Evolutionary conservation across 2,113 vertebrate genomes (phyloP).

Genomic region (Penelope pileata): DNA sequence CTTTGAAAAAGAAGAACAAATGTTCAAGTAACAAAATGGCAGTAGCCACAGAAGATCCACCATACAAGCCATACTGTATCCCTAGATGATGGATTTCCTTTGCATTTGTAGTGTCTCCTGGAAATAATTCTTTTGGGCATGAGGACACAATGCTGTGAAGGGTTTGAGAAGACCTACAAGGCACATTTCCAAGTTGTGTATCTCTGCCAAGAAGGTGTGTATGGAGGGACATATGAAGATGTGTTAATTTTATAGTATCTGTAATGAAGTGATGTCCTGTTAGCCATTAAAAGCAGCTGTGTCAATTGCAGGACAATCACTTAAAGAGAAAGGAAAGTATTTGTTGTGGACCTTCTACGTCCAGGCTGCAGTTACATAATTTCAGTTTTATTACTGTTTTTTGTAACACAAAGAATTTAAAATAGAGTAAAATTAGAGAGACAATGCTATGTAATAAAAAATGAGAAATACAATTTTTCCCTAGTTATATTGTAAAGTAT

Average conservation of each 20-base stretch:
- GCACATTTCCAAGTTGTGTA: not conserved
- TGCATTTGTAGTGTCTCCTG: not conserved
- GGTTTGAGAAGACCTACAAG: not conserved
- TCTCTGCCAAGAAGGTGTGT: not conserved
- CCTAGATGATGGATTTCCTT: not conserved
- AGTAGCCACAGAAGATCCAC: not conserved
- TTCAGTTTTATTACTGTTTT: not conserved
- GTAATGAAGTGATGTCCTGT: not conserved
- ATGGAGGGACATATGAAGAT: rapidly evolving
- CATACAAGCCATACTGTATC: not conserved
- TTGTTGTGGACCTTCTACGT: not conserved
- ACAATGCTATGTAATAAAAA: not conserved
- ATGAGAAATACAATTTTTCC: not conserved
- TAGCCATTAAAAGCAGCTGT: not conserved
- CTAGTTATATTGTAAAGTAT: not conserved
- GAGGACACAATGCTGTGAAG: not conserved
- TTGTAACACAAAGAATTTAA: not conserved
- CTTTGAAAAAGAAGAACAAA: not conserved
- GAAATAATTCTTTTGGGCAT: not conserved
- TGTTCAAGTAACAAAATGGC: not conserved
- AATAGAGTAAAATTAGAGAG: not conserved
- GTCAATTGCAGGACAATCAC: rapidly evolving
- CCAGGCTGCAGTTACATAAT: not conserved
- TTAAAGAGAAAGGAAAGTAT: not conserved
- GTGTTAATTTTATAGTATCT: not conserved